Evolutionary conservation across 1,140 invertebrate genomes (phyloP).

Genomic region (Drosophila albomicans): DNA sequence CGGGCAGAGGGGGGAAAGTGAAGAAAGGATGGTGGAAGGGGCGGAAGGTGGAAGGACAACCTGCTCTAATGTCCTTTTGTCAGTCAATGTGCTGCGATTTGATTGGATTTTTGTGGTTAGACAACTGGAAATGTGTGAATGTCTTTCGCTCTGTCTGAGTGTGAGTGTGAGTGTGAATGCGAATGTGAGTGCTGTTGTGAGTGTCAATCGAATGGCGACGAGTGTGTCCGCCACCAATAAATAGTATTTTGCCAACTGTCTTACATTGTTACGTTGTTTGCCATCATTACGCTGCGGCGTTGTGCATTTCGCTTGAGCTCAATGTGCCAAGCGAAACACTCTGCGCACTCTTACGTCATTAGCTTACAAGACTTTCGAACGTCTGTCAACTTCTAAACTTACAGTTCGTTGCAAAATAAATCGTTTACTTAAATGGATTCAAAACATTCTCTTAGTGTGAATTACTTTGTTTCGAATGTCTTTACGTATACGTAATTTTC

Average conservation of each 20-base stretch:
- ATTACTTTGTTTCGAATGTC: too few relatives aligned
- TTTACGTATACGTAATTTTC: too few relatives aligned
- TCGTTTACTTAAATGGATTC: too few relatives aligned
- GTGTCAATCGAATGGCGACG: slow-evolving; percentile 13
- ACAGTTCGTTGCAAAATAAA: too few relatives aligned
- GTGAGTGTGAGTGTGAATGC: background rate
- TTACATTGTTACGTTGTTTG: slow-evolving; percentile 1
- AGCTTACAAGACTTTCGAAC: too few relatives aligned
- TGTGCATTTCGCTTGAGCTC: too few relatives aligned
- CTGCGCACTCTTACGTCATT: background rate
- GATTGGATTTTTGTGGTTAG: slow-evolving; percentile 55
- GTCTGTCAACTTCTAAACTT: too few relatives aligned
- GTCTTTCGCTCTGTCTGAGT: background rate
- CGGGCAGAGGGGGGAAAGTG: background rate
- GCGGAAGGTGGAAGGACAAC: background rate
- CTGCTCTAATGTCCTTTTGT: slow-evolving; percentile 21
- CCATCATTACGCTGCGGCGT: background rate
- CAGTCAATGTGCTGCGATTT: slow-evolving; percentile 47
- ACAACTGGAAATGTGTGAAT: slow-evolving; percentile 43
- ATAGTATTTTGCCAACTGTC: slow-evolving; percentile 9
- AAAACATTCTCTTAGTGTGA: too few relatives aligned
- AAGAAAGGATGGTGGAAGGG: background rate
- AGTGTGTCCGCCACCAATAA: slow-evolving; percentile 1
- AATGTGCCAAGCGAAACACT: too few relatives aligned
- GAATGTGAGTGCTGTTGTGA: background rate